phyloP scores from a whole-genome alignment of 92 coral and sea anemone genomes.

The Heliopora coerulea region DNA sequence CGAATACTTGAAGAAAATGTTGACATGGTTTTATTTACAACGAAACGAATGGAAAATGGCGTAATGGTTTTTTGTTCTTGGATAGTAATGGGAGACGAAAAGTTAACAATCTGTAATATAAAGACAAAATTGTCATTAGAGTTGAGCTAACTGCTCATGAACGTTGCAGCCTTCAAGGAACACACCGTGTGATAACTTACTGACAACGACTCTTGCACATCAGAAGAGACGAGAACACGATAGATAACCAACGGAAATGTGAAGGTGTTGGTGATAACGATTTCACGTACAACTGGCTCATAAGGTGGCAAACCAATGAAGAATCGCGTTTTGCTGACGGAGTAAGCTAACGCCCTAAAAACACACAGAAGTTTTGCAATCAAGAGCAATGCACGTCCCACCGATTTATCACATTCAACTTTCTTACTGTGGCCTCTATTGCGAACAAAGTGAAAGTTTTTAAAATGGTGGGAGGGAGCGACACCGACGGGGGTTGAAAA shows the following conservation, averaged over 20 bases:
- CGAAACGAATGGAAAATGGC: constrained; percentile 83
- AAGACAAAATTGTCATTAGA: not conserved
- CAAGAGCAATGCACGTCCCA: too few relatives aligned
- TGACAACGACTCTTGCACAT: constrained; percentile 71
- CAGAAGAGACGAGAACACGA: constrained; percentile 82
- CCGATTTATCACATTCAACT: too few relatives aligned
- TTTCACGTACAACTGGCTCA: constrained; percentile 76
- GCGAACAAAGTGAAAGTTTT: too few relatives aligned
- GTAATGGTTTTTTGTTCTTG: constrained; percentile 75
- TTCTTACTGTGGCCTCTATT: too few relatives aligned
- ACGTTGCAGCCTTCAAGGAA: too few relatives aligned
- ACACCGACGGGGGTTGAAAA: too few relatives aligned
- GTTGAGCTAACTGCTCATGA: too few relatives aligned
- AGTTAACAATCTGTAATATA: constrained; percentile 74
- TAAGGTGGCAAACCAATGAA: constrained; percentile 89
- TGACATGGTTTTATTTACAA: constrained; percentile 70
- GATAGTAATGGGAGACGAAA: constrained; percentile 84
- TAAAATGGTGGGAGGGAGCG: too few relatives aligned
- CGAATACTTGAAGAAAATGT: constrained; percentile 85
- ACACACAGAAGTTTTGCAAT: not conserved
- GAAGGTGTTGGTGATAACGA: constrained; percentile 93
- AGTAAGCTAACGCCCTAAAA: constrained; percentile 91
- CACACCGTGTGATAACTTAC: constrained; percentile 53
- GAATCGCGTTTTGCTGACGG: constrained; percentile 98
- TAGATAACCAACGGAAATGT: constrained; percentile 84